These are phyloP conservation scores for Mizuhopecten yessoensis DNA, from an alignment of 1,140 invertebrate genomes.

Conservation along the genomic window DNA sequence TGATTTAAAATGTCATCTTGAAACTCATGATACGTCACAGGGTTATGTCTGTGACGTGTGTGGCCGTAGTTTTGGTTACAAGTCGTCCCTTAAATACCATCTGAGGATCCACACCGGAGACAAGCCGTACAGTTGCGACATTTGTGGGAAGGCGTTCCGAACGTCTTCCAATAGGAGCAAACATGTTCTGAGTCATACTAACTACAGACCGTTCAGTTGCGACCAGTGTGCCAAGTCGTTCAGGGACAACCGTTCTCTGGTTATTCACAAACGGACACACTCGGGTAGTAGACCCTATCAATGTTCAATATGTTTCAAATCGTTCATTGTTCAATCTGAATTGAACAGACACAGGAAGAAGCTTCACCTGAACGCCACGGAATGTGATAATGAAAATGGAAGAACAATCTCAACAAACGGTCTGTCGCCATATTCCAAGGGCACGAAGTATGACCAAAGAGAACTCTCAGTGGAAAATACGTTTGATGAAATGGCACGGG, in stretches of 20 bases:
- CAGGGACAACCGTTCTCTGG: slow-evolving; percentile 94
- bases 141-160: slow-evolving; percentile 72
- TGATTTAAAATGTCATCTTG: background rate
- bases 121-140: slow-evolving; percentile 84
- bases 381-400: background rate
- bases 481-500: background rate
- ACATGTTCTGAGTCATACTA: slow-evolving; percentile 89
- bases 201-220: slow-evolving; percentile 85
- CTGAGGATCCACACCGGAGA: slow-evolving; percentile 93
- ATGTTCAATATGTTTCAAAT: slow-evolving; percentile 85
- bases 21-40: background rate
- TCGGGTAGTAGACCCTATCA: slow-evolving; percentile 90
- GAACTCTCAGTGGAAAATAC: background rate
- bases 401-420: background rate
- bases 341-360: background rate
- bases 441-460: background rate
- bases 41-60: slow-evolving; percentile 66
- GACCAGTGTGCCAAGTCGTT: slow-evolving; percentile 95
- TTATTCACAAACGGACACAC: slow-evolving; percentile 85
- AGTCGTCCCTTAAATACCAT: slow-evolving; percentile 92
- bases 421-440: background rate
- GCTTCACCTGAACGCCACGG: background rate
- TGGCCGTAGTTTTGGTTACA: slow-evolving; percentile 94
- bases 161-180: slow-evolving; percentile 44
- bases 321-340: slow-evolving; percentile 43